Evolutionary conservation across 2,888 invertebrate species (phyloP).

Genomic region (Netelia fuscicornis): DNA sequence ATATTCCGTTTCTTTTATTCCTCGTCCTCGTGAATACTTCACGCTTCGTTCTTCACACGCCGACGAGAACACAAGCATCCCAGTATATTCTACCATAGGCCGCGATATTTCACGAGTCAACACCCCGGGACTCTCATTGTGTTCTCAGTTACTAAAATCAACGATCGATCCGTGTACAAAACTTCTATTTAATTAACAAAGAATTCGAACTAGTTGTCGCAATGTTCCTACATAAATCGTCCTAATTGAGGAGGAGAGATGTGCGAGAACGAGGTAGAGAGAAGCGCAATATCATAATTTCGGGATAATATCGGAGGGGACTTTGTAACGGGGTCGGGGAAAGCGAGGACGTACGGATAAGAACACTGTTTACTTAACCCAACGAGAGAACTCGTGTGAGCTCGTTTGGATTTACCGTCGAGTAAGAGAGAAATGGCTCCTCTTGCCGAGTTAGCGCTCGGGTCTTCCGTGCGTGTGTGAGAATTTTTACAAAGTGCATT

Average conservation of each 20-base stretch:
- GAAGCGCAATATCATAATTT: conserved; percentile 41
- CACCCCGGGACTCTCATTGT: neutral
- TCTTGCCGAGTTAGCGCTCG: neutral
- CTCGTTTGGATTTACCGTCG: conserved; percentile 47
- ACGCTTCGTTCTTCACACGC: conserved; percentile 25
- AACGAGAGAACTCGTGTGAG: conserved; percentile 48
- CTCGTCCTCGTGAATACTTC: conserved; percentile 41
- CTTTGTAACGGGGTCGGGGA: conserved; percentile 64
- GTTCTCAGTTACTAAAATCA: neutral
- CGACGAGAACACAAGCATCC: conserved; percentile 5
- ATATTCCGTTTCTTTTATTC: conserved; percentile 65
- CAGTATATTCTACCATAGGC: no score
- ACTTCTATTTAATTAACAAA: neutral
- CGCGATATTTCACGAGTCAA: no score
- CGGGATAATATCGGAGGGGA: conserved; percentile 37
- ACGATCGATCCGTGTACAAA: neutral
- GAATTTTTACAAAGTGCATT: neutral
- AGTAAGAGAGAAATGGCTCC: conserved; percentile 34
- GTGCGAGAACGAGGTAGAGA: neutral
- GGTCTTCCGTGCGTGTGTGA: neutral
- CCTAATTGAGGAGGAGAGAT: neutral
- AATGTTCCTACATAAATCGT: neutral
- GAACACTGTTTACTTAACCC: conserved; percentile 51
- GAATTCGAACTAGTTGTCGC: neutral
- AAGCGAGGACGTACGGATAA: conserved; percentile 52